Base-by-base conservation (phyloP, 2,888 invertebrate genomes). In the Sylvicola fuscatus region DNA sequence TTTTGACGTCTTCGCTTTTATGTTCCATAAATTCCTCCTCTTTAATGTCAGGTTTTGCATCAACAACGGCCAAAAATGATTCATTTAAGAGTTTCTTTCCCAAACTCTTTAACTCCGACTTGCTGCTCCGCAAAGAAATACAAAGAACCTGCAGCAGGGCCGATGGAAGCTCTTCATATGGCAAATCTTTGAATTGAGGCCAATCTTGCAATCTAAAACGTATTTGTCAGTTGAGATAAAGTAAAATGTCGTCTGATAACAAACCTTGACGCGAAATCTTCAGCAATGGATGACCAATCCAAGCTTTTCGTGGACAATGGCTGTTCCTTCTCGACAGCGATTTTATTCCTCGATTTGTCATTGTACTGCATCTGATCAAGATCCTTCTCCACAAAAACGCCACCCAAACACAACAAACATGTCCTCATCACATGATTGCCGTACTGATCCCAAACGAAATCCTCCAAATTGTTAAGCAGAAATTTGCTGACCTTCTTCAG, bases 391-490 rank as follows among this genome's bases (percentile, higher is more conserved):
- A 65, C 58, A 1, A 70, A 65, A 10, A 79, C 62, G 1, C 81
- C 80, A 11, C 72, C 68, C 1, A 83, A 55, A 46, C 70, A 72
- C 49, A 72, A 68, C n/a, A 83, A 52, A 2, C 71, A 72, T 8
- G 76, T 71, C 34, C 84, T 65, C 42, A 84, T 60, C 4, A 86
- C 69, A 47, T 80, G 77, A 56, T 74, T 83, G 0, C 77, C 82
- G 43, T 77, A 81, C 0, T 61, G 59, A 49, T 86, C 80, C 69
- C 72, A 75, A 0, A 81, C 66, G 47, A 78, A 86, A 48, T 86
- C 84, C 51, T 86, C 86, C 38, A 83, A 60, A 60, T 87, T 87
- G 52, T 87, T 87, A 1, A 83, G 54, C 14, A 76, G 62, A 54
- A 79, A 87, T 58, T 72, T 78, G 39, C 74, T 68, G 3, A 79